Conservation (phyloP, 1,140 invertebrate species). For the Solenopsis invicta region DNA sequence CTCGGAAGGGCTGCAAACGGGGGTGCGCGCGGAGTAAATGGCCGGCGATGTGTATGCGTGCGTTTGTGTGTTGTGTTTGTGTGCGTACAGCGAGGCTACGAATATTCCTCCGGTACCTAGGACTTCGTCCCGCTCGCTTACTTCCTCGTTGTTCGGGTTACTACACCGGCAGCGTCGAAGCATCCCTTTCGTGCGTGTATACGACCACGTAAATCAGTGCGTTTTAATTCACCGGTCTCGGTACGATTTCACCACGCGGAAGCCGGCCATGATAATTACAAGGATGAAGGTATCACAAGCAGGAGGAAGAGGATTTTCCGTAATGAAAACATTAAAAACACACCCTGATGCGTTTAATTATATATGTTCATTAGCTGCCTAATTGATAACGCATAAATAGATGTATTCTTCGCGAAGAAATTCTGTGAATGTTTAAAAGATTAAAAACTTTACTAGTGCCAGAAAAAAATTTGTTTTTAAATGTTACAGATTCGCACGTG, state of each 20-base stretch:
- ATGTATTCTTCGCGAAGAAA: background rate
- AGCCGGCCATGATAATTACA: background rate
- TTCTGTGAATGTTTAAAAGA: background rate
- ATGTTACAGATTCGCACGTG: background rate
- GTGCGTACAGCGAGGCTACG: constrained; percentile 19
- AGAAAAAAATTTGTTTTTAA: background rate
- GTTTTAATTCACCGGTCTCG: constrained; percentile 41
- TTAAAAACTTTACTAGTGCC: background rate
- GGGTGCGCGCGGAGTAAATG: constrained; percentile 59
- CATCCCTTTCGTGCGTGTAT: constrained; percentile 12
- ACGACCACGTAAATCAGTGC: constrained; percentile 15
- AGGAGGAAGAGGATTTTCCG: background rate
- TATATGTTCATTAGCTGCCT: background rate
- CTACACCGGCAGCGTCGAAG: constrained; percentile 22
- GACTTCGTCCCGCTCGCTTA: constrained; percentile 15
- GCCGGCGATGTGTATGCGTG: constrained; percentile 6
- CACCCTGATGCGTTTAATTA: background rate
- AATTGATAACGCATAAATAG: background rate
- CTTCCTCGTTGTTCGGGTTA: constrained; percentile 24
- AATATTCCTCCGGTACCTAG: constrained; percentile 41
- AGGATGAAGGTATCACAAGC: background rate
- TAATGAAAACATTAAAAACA: background rate
- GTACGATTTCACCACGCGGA: background rate
- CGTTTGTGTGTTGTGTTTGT: background rate
- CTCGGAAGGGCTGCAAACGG: constrained; percentile 35